Base-by-base conservation (phyloP, 2,113 vertebrate species). In the Orientallactaga bullata region DNA sequence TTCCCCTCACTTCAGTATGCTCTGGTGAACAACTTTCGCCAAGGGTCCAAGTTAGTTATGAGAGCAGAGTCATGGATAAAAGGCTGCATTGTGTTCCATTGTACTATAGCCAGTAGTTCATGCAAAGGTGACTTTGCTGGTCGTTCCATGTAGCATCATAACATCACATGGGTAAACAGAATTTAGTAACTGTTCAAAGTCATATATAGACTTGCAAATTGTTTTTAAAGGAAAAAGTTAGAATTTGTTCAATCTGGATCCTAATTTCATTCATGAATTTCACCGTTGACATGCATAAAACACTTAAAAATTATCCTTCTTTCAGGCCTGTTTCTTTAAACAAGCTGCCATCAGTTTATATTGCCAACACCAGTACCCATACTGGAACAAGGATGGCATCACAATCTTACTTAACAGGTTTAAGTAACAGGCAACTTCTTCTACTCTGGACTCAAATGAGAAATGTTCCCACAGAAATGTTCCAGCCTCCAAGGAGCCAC, bases 21-120 rank as follows among this genome's bases (percentile, higher is more conserved):
- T 63, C 72, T 84, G 63, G 66, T 55, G 47, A 90, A 58, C 32
- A 93, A 76, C 60, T 82, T 93, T 42, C 51, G 55, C 39, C 61
- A 87, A 74, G 66, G 37, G 8, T 74, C 4, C 35, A 65, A 61
- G 15, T 90, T 80, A 71, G 15, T 26, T 30, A 58, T 77, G 26
- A 93, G n/a, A 24, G 79, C 11, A 93, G 42, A 80, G 32, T 51
- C 30, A 94, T 10, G 35, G 35, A 60, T 93, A 47, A 83, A 76
- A 93, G 20, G 60, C 47, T 76, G 55, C 24, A 42, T 42, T 47
- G 42, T 47, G 42, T 47, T 82, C 23, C 77, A 32, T 65, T 82
- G n/a, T 3, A 65, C 4, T 69, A 7, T 8, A 47, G 2, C 28
- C 39, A 88, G 39, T 85, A 83, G 71, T 89, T 91, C 65, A 85